Conservation (phyloP, 1,140 invertebrate species). For the Bombus fervidus region DNA sequence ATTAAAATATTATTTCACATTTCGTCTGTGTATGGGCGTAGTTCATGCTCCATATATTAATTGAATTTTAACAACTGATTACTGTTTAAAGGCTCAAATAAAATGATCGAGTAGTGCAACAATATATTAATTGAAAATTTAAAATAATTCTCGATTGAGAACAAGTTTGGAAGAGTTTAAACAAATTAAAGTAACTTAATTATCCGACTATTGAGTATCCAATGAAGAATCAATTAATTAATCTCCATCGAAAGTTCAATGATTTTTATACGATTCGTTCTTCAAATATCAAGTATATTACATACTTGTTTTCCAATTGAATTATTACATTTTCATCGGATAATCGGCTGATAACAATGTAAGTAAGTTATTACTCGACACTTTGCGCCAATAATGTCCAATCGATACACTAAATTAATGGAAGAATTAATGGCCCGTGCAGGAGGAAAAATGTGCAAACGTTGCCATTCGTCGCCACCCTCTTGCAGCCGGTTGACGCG, state of each 20-base stretch:
- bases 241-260: not conserved
- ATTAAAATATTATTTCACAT: not conserved
- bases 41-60: too few relatives aligned
- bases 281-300: not conserved
- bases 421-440: slow-evolving; percentile 17
- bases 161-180: too few relatives aligned
- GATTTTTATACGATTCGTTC: not conserved
- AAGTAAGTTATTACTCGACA: not conserved
- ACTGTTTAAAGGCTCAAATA: not conserved
- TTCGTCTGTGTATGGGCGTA: too few relatives aligned
- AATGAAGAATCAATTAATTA: not conserved
- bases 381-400: not conserved
- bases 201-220: not conserved
- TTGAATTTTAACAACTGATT: too few relatives aligned
- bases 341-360: not conserved
- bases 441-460: not conserved
- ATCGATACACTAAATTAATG: slow-evolving; percentile 13
- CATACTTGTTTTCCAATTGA: not conserved
- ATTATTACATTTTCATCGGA: not conserved
- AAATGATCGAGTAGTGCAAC: not conserved
- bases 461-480: not conserved
- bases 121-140: not conserved
- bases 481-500: slow-evolving; percentile 21
- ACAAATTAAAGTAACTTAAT: not conserved
- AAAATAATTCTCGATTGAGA: not conserved